Conservation (phyloP, 2,113 vertebrate genomes). For the Tetraodon nigroviridis region DNA sequence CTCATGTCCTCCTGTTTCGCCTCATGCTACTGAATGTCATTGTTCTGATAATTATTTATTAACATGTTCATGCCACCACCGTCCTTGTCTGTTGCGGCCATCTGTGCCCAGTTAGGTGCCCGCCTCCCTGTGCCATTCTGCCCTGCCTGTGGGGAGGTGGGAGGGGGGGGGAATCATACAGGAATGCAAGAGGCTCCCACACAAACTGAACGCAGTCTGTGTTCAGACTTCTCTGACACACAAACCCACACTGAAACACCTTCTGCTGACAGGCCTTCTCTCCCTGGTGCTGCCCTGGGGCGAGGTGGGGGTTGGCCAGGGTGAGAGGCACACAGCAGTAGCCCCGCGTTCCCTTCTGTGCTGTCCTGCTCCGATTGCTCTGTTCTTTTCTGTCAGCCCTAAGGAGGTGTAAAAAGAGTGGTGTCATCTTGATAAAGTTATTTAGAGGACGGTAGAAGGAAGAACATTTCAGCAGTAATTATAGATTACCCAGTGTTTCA, state of each 20-base stretch:
- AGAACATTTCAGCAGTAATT: slow-evolving; percentile 22
- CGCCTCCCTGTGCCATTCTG: slow-evolving; percentile 59
- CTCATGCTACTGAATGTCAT: slow-evolving; percentile 58
- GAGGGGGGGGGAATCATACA: slow-evolving; percentile 48
- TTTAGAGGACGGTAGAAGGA: slow-evolving; percentile 48
- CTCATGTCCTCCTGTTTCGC: slow-evolving; percentile 31
- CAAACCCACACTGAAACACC: slow-evolving; percentile 27
- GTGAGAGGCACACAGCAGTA: slow-evolving; percentile 62
- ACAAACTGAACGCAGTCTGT: slow-evolving; percentile 8
- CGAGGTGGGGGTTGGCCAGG: slow-evolving; percentile 59
- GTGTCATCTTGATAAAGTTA: slow-evolving; percentile 70
- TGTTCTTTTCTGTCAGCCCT: slow-evolving; percentile 55
- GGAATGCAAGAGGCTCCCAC: slow-evolving; percentile 50
- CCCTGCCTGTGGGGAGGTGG: slow-evolving; percentile 53
- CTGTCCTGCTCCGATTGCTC: slow-evolving; percentile 45
- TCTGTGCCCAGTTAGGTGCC: slow-evolving; percentile 76
- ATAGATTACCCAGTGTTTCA: slow-evolving; percentile 14
- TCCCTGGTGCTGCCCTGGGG: slow-evolving; percentile 51
- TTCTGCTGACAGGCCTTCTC: slow-evolving; percentile 55
- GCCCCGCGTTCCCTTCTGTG: slow-evolving; percentile 65
- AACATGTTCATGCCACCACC: slow-evolving; percentile 64
- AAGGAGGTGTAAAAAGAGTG: slow-evolving; percentile 22
- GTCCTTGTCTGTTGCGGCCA: slow-evolving; percentile 66
- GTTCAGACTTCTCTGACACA: neutral
- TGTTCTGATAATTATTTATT: slow-evolving; percentile 73